phyloP scores from a whole-genome alignment of 2,888 invertebrate species.

The Lypha dubia region DNA sequence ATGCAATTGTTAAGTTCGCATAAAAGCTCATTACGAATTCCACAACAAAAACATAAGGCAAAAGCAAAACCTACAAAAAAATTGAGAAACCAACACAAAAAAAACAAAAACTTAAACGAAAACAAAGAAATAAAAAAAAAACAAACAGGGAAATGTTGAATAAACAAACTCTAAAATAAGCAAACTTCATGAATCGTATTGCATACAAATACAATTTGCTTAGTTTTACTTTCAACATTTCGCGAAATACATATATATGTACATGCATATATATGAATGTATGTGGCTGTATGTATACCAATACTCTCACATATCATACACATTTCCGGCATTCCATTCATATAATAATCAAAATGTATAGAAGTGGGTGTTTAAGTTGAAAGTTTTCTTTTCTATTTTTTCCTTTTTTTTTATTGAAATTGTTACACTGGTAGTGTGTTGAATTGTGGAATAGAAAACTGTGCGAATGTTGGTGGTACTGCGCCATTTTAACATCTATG shows the following conservation, averaged over 20 bases:
- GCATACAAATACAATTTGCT: slow-evolving; percentile 61
- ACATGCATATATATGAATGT: too few relatives aligned
- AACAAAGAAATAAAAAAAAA: slow-evolving; percentile 28
- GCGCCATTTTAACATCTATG: background rate
- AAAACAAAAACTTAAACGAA: slow-evolving; percentile 24
- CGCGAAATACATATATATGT: slow-evolving; percentile 8
- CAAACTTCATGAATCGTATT: slow-evolving; percentile 53
- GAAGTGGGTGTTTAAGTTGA: slow-evolving; percentile 34
- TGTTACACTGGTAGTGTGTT: slow-evolving; percentile 15
- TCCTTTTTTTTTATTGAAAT: background rate
- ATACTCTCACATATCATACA: slow-evolving; percentile 13
- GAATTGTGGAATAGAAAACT: background rate
- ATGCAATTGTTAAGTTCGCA: slow-evolving; percentile 66
- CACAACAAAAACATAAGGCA: slow-evolving; percentile 33
- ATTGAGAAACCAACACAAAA: slow-evolving; percentile 20
- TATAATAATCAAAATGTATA: slow-evolving; percentile 33
- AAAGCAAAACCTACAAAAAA: slow-evolving; percentile 4
- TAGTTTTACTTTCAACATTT: slow-evolving; percentile 49
- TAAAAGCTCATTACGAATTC: slow-evolving; percentile 68
- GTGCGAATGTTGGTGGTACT: background rate
- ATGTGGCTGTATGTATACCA: too few relatives aligned
- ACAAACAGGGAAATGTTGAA: slow-evolving; percentile 51
- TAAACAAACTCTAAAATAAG: slow-evolving; percentile 56
- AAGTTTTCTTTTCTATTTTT: too few relatives aligned
- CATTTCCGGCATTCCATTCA: background rate